A percentile compares a stretch with the other conserved stretches of the same genome.
phyloP scores from a whole-genome alignment of 2,797 vertebrate genomes.

The Astyanax mexicanus region DNA sequence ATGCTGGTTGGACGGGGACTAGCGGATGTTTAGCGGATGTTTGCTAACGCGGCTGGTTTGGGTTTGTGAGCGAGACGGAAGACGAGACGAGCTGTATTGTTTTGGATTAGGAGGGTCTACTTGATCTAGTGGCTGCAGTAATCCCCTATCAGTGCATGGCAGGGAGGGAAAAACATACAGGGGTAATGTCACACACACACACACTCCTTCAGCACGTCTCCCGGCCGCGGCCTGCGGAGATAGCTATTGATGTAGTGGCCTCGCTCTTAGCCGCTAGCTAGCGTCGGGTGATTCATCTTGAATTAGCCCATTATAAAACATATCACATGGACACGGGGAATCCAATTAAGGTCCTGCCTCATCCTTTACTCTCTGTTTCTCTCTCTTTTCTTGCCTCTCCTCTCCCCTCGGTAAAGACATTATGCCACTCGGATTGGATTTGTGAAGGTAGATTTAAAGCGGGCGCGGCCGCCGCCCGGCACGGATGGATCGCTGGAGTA shows the following conservation, averaged over 20 bases:
- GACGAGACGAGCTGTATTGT: constrained; percentile 68
- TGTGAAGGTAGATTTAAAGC: constrained; percentile 76
- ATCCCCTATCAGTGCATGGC: constrained; percentile 75
- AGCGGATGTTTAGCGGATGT: constrained; percentile 20
- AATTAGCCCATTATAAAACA: constrained; percentile 80
- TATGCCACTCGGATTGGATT: constrained; percentile 81
- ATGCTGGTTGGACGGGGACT: background rate
- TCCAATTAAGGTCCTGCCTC: constrained; percentile 75
- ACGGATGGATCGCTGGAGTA: constrained; percentile 55
- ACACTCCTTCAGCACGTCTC: constrained; percentile 74
- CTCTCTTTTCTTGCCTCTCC: constrained; percentile 41
- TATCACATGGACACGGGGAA: constrained; percentile 73
- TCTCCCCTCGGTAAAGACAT: constrained; percentile 75
- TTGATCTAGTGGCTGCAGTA: constrained; percentile 78
- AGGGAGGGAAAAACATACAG: constrained; percentile 72
- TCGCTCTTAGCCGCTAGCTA: constrained; percentile 64
- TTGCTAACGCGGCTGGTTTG: constrained; percentile 65
- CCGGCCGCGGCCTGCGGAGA: constrained; percentile 68
- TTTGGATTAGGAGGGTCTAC: constrained; percentile 79
- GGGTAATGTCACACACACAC: constrained; percentile 71
- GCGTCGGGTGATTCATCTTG: constrained; percentile 77
- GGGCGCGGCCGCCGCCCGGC: constrained; percentile 58
- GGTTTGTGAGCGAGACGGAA: constrained; percentile 51
- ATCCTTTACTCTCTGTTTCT: constrained; percentile 63
- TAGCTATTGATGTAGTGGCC: constrained; percentile 74